phyloP scores from a whole-genome alignment of 2,113 vertebrate genomes.

The Campylomormyrus numenius region DNA sequence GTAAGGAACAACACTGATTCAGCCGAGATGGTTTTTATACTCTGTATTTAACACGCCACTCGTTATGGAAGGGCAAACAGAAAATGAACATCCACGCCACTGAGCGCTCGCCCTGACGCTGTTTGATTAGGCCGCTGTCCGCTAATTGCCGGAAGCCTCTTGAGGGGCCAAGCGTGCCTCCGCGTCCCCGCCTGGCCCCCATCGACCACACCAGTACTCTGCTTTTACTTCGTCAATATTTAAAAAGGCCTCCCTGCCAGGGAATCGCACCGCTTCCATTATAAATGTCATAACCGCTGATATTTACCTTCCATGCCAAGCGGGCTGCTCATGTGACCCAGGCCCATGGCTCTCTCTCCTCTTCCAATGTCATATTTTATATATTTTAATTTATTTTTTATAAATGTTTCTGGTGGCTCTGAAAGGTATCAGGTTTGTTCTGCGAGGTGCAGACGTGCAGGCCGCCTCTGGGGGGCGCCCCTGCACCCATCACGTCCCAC shows the following conservation, averaged over 20 bases:
- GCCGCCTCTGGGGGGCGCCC: not conserved
- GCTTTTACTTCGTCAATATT: conserved; percentile 45
- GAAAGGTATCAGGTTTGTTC: not conserved
- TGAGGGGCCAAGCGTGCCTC: not conserved
- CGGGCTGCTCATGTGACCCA: conserved; percentile 23
- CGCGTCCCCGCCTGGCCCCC: not conserved
- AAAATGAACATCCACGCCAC: not conserved
- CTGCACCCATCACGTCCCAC: not conserved
- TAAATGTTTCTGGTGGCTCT: not conserved
- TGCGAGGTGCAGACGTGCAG: not conserved
- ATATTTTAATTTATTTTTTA: not conserved
- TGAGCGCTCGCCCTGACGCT: not conserved
- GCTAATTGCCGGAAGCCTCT: conserved; percentile 13
- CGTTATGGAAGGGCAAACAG: not conserved
- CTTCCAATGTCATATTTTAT: not conserved
- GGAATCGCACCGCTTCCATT: conserved; percentile 33
- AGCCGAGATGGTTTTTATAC: not conserved
- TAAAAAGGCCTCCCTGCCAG: conserved; percentile 41
- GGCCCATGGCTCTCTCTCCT: not conserved
- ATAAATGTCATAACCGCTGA: conserved; percentile 49
- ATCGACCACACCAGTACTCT: conserved; percentile 36
- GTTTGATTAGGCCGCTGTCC: not conserved
- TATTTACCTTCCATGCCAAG: conserved; percentile 47
- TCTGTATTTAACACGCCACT: not conserved
- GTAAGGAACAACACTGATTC: not conserved